Evolutionary conservation across 2,113 vertebrate genomes (phyloP).

Genomic region (rat (Rattus norvegicus)): GRCr8 NC_086025.1:80430001-80430500

Average conservation of each 20-base stretch:
- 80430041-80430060: no score
- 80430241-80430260: neutral
- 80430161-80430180: neutral
- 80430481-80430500: conserved; percentile 51
- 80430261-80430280: neutral
- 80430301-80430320: neutral
- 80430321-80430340: neutral
- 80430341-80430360: neutral
- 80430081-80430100: no score
- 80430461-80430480: neutral
- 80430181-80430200: neutral
- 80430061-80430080: no score
- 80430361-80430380: neutral
- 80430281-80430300: neutral
- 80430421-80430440: conserved; percentile 1
- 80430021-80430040: no score
- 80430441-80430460: neutral
- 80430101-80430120: no score
- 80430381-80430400: conserved; percentile 22
- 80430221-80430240: neutral
- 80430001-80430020: no score
- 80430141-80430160: no score
- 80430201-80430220: neutral
- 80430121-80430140: no score
- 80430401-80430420: neutral